Conservation (phyloP, 1,140 invertebrate species). For the Panagrolaimus sp. region DNA sequence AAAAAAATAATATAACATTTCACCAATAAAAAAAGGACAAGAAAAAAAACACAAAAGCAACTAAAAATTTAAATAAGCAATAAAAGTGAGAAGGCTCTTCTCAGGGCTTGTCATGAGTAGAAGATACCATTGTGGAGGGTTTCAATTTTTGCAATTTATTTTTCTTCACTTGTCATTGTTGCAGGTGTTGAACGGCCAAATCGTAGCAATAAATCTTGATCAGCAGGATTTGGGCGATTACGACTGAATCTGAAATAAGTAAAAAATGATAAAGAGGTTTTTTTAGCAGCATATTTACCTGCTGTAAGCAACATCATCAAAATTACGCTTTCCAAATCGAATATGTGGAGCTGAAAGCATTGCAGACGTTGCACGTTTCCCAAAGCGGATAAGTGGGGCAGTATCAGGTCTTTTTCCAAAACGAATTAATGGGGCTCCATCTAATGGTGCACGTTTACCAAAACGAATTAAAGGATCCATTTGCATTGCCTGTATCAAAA, state of each 20-base stretch:
- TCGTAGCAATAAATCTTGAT: slow-evolving; percentile 5
- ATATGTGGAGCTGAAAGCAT: slow-evolving; percentile 26
- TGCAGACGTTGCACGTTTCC: slow-evolving; percentile 26
- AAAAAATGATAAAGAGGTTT: too few species aligned
- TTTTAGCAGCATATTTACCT: not conserved
- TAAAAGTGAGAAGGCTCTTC: not conserved
- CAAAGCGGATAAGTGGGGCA: slow-evolving; percentile 39
- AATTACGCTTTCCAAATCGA: slow-evolving; percentile 33
- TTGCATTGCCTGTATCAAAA: slow-evolving; percentile 6
- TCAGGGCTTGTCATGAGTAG: not conserved
- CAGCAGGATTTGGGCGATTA: slow-evolving; percentile 4
- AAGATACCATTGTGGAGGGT: not conserved
- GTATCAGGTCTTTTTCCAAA: slow-evolving; percentile 25
- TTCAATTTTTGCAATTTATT: not conserved
- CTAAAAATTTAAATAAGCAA: too few species aligned
- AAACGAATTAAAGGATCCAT: slow-evolving; percentile 35
- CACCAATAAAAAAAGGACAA: too few species aligned
- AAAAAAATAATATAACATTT: too few species aligned
- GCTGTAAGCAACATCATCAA: slow-evolving; percentile 13
- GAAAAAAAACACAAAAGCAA: too few species aligned
- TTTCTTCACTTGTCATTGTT: not conserved
- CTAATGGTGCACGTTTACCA: slow-evolving; percentile 30
- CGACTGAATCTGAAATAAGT: not conserved
- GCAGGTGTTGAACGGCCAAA: slow-evolving; percentile 8
- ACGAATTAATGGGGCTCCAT: slow-evolving; percentile 28